Evolutionary conservation across 2,888 invertebrate species (phyloP).

Genomic region (Pantelozetes paolii): DNA sequence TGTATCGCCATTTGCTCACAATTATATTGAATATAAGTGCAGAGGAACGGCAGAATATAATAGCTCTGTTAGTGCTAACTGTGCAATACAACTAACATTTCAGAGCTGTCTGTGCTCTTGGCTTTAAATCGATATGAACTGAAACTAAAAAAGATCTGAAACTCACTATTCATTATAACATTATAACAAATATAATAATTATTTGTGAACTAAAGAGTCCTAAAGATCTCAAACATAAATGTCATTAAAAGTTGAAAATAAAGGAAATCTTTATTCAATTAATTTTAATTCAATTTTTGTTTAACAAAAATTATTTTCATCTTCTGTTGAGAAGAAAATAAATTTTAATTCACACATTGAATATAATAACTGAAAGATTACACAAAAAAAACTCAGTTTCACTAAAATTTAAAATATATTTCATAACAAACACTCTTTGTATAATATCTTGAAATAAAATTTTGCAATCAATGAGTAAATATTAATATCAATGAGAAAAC

Average conservation of each 20-base stretch:
- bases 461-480: neutral
- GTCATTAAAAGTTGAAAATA: neutral
- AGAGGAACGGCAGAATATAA: too few relatives aligned
- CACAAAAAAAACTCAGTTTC: too few relatives aligned
- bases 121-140: constrained; percentile 2
- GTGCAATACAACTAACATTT: neutral
- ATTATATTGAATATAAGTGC: neutral
- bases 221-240: neutral
- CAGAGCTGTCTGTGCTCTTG: neutral
- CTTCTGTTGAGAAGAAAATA: too few relatives aligned
- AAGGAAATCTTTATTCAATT: neutral
- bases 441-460: too few relatives aligned
- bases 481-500: too few relatives aligned
- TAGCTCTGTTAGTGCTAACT: neutral
- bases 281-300: neutral
- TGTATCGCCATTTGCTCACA: neutral
- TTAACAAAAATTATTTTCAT: neutral
- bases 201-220: neutral
- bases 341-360: too few relatives aligned
- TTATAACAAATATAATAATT: constrained; percentile 3
- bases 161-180: neutral
- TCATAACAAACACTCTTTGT: too few relatives aligned
- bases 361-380: too few relatives aligned
- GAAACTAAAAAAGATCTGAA: neutral
- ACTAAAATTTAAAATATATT: too few relatives aligned